Percentiles rank a stretch among this genome's conserved stretches.
phyloP scores from a whole-genome alignment of 1,140 invertebrate genomes.

The Drosophila chauvacae region DNA sequence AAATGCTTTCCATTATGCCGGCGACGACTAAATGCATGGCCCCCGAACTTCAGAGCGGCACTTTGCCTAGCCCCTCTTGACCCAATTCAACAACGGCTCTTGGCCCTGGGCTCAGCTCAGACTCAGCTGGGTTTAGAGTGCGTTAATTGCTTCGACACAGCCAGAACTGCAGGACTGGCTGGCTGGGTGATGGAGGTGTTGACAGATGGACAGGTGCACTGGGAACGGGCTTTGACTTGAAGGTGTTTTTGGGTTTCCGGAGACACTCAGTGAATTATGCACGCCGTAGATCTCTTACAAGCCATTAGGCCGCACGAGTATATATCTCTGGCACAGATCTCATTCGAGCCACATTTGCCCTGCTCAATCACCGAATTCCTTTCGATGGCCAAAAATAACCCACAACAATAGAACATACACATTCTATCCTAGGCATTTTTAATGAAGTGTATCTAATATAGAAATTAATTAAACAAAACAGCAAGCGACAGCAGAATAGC shows the following conservation, averaged over 20 bases:
- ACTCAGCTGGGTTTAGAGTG: conserved; percentile 38
- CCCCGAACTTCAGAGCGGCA: conserved; percentile 51
- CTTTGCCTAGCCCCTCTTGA: conserved; percentile 62
- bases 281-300: conserved; percentile 69
- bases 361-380: conserved; percentile 67
- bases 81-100: conserved; percentile 48
- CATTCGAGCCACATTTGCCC: conserved; percentile 57
- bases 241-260: conserved; percentile 26
- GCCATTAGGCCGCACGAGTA: conserved; percentile 50
- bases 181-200: conserved; percentile 37
- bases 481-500: conserved; percentile 44
- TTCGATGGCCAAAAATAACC: conserved; percentile 52
- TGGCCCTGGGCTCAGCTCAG: conserved; percentile 28
- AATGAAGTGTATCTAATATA: conserved; percentile 82
- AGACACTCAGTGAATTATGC: conserved; percentile 63
- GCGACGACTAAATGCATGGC: conserved; percentile 55
- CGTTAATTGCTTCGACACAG: conserved; percentile 71
- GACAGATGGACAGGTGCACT: conserved; percentile 39
- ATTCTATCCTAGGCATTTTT: conserved; percentile 52
- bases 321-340: conserved; percentile 43
- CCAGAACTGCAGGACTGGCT: conserved; percentile 4
- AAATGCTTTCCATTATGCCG: conserved; percentile 78
- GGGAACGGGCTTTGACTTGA: conserved; percentile 3
- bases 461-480: conserved; percentile 77
- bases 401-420: conserved; percentile 39